These are phyloP conservation scores for Otus sunia DNA, from an alignment of 2,113 vertebrate species.

Conservation along the genomic window DNA sequence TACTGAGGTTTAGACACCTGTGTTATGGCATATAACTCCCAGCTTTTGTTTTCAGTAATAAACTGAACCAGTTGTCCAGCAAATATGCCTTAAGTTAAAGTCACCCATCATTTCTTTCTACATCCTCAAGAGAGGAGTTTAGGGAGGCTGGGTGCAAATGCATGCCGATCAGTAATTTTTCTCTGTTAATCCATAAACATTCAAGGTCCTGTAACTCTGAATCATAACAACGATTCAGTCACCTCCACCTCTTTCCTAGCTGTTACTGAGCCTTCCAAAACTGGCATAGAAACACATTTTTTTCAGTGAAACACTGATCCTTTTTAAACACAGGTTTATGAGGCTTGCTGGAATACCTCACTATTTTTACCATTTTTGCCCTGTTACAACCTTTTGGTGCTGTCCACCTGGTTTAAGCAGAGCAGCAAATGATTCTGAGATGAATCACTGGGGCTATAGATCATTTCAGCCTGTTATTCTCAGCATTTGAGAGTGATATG, in stretches of 20 bases:
- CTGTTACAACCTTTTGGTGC: not conserved
- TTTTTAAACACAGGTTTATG: not conserved
- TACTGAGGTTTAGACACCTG: not conserved
- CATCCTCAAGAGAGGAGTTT: not conserved
- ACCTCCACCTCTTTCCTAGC: not conserved
- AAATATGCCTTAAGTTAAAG: not conserved
- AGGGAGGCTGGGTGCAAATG: not conserved
- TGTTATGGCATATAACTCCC: not conserved
- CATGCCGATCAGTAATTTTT: not conserved
- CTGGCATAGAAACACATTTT: not conserved
- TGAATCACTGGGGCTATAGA: not conserved
- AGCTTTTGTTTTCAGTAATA: not conserved
- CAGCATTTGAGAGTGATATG: not conserved
- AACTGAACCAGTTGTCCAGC: not conserved
- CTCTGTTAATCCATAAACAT: not conserved
- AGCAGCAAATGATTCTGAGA: not conserved
- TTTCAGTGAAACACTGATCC: not conserved
- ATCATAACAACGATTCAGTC: not conserved
- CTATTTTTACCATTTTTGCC: not conserved
- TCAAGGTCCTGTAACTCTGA: not conserved
- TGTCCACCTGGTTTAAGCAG: not conserved
- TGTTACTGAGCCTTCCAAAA: not conserved
- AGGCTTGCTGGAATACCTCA: not conserved
- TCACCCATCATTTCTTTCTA: not conserved
- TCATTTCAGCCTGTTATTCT: not conserved